phyloP scores from a whole-genome alignment of 2,113 vertebrate genomes.

The Semnornis frantzii region DNA sequence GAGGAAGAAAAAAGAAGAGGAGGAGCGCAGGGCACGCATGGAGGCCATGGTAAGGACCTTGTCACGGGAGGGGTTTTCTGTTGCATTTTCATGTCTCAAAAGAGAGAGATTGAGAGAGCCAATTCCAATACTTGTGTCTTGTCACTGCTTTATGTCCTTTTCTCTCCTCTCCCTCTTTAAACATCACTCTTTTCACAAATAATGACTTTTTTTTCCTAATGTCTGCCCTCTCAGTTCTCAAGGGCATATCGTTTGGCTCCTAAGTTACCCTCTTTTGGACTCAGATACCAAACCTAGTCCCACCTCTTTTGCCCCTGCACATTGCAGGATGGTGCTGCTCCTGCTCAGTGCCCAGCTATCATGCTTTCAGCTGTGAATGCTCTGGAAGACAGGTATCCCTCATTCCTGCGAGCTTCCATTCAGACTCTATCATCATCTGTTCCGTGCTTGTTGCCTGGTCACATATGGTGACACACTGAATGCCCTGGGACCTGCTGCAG shows the following conservation, averaged over 20 bases:
- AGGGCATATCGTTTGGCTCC: not conserved
- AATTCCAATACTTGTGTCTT: not conserved
- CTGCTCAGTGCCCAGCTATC: not conserved
- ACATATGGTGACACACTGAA: not conserved
- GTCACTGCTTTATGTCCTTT: not conserved
- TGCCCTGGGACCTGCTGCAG: not conserved
- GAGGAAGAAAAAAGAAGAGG: conserved; percentile 93
- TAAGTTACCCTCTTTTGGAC: not conserved
- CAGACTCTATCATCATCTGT: not conserved
- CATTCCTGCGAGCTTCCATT: not conserved
- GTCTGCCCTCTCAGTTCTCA: not conserved
- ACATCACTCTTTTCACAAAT: not conserved
- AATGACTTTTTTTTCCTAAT: not conserved
- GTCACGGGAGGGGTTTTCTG: not conserved
- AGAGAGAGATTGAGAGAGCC: not conserved
- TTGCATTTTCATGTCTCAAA: not conserved
- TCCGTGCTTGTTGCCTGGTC: not conserved
- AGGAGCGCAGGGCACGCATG: conserved; percentile 92
- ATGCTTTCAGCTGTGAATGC: not conserved
- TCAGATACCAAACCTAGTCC: not conserved
- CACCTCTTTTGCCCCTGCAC: not conserved
- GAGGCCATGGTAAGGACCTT: conserved; percentile 88
- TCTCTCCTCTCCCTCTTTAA: not conserved
- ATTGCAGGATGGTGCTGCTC: not conserved
- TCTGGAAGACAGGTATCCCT: not conserved